phyloP scores from a whole-genome alignment of 2,888 invertebrate genomes.

The Onchidella celtica region DNA sequence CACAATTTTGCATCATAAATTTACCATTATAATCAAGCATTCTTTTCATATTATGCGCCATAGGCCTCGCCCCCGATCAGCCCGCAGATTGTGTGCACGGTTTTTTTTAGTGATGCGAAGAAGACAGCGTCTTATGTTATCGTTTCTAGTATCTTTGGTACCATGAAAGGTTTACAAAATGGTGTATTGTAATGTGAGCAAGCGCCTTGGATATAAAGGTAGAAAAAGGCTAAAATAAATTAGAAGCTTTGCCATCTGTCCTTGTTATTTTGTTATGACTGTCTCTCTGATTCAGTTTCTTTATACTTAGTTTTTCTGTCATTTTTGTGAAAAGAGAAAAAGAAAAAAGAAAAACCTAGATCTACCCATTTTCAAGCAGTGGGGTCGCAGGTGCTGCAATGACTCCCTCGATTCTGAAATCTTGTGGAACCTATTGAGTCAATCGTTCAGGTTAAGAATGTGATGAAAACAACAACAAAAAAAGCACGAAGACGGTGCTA shows the following conservation, averaged over 20 bases:
- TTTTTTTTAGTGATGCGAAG: too few species aligned
- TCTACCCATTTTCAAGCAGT: constrained; percentile 29
- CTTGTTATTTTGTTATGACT: neutral
- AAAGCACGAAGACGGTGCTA: neutral
- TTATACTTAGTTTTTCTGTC: neutral
- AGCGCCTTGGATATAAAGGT: neutral
- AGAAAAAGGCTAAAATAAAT: constrained; percentile 1
- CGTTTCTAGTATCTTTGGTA: too few species aligned
- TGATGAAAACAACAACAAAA: too few species aligned
- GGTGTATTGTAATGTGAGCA: too few species aligned
- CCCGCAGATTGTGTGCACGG: too few species aligned
- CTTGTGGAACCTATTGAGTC: constrained; percentile 20
- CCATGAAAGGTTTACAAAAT: too few species aligned
- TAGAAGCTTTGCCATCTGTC: neutral
- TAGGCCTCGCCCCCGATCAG: too few species aligned
- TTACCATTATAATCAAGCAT: too few species aligned
- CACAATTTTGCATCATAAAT: too few species aligned
- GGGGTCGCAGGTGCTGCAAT: constrained; percentile 24
- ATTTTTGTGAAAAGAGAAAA: neutral
- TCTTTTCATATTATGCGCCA: too few species aligned
- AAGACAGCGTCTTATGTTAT: too few species aligned
- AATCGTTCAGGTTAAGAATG: too few species aligned
- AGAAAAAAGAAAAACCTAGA: neutral
- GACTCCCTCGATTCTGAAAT: constrained; percentile 17
- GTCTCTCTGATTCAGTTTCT: neutral